These are phyloP conservation scores for Callimorpha dominula DNA, from an alignment of 2,888 invertebrate genomes.

Conservation along the genomic window DNA sequence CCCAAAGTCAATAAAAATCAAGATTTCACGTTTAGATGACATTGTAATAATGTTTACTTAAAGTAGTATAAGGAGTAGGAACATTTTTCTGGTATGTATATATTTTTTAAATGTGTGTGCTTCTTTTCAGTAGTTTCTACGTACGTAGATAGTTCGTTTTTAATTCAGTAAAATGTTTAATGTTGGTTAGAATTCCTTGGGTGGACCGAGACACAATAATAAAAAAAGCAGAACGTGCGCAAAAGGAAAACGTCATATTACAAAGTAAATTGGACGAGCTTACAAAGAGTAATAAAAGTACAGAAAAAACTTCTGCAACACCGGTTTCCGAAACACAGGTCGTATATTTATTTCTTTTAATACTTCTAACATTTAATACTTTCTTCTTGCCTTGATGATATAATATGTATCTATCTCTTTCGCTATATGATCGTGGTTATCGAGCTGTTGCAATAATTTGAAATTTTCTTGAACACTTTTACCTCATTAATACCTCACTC, in stretches of 20 bases:
- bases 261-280: conserved; percentile 71
- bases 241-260: conserved; percentile 70
- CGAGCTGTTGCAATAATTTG: neutral
- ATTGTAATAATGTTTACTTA: no score
- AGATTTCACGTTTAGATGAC: no score
- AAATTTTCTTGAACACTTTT: no score
- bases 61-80: no score
- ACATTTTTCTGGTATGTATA: no score
- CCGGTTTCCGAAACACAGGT: neutral
- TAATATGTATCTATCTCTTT: neutral
- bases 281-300: conserved; percentile 52
- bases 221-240: conserved; percentile 71
- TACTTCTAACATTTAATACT: neutral
- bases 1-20: no score
- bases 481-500: no score
- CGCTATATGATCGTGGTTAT: neutral
- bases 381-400: neutral
- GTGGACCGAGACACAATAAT: conserved; percentile 71
- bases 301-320: conserved; percentile 45
- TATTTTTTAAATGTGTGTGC: no score
- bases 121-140: neutral
- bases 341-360: neutral
- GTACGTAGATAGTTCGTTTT: neutral
- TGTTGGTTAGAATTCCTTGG: conserved; percentile 71
- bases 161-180: neutral